Percentiles rank a stretch among this genome's conserved stretches.
phyloP scores from a whole-genome alignment of 2,888 invertebrate genomes.

The Metacarcinus magister region DNA sequence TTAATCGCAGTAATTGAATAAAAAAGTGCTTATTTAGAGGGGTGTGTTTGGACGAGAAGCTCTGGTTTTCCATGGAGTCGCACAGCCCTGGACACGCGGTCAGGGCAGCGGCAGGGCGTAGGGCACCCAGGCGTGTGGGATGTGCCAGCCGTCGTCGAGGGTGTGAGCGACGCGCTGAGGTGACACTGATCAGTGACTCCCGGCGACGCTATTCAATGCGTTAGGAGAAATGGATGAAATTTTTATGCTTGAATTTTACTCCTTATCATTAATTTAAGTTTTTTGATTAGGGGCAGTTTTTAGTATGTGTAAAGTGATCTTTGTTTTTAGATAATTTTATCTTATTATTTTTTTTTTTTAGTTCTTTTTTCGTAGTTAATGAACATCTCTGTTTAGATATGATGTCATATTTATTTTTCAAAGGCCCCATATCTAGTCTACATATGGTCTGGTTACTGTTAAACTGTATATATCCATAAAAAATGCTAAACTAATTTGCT shows the following conservation, averaged over 20 bases:
- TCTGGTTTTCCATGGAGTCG: constrained; percentile 12
- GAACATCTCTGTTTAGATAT: constrained; percentile 68
- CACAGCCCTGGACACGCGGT: neutral
- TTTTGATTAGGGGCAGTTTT: constrained; percentile 74
- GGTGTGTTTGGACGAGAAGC: constrained; percentile 36
- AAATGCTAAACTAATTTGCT: constrained; percentile 68
- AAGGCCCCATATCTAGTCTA: constrained; percentile 80
- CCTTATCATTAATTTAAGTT: constrained; percentile 42
- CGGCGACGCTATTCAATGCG: constrained; percentile 51
- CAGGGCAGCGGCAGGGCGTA: neutral
- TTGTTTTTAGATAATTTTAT: constrained; percentile 70
- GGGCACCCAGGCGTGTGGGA: neutral
- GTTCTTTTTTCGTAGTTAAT: constrained; percentile 60
- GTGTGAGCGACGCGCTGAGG: neutral
- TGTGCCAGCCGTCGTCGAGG: neutral
- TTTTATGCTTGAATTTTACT: constrained; percentile 66
- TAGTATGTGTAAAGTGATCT: constrained; percentile 75
- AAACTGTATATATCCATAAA: constrained; percentile 67
- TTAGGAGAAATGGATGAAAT: constrained; percentile 69
- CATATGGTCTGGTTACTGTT: constrained; percentile 68
- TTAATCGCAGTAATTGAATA: constrained; percentile 16
- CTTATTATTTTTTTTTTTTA: constrained; percentile 57
- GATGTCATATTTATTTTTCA: constrained; percentile 79
- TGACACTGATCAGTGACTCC: neutral
- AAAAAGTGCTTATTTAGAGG: neutral